Base-by-base conservation (phyloP, 2,113 vertebrate genomes). In the Tetraodon nigroviridis region DNA sequence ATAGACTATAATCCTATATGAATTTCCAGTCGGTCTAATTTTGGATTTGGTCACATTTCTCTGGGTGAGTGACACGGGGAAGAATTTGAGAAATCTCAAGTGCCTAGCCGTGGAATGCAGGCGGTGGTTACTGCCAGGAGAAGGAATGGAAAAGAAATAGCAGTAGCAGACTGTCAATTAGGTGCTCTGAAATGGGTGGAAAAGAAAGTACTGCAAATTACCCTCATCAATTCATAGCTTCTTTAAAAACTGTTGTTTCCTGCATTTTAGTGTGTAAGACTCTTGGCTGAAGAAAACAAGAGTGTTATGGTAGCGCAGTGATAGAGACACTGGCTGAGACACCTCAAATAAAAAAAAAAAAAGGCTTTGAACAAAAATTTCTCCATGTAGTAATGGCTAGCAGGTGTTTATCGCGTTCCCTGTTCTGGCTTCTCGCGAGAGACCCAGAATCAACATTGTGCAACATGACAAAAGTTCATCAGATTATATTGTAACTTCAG, bases 31-130 rank as follows among this genome's bases (percentile, higher is more conserved):
- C 15, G 5, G 15, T 42, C 41, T 13, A 17, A 58, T 32, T 49
- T 58, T 55, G 60, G 51, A 70, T 55, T 49, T 66, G 52, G 48
- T 49, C 42, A 51, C 55, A 53, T 57, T 71, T 76, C 58, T 75
- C 57, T 41, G 44, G 32, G 51, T 69, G 61, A 75, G 72, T 82
- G 78, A 84, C 83, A 83, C 67, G 12, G 18, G 51, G 62, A 88
- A 73, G 76, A 89, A 89, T 90, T 76, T 73, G 61, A 89, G 83
- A 89, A 84, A 88, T 90, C 79, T 84, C 79, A 66, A 80, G 86
- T 85, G 86, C 79, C 75, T 73, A 70, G 78, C 69, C 55, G 65
- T 59, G 81, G 80, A 83, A 88, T 84, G 74, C 61, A 41, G 76
- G 63, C 18, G 6, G 6, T 46, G 29, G 49, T 64, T 73, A 27